Conservation (phyloP, 1,140 invertebrate genomes). For the Macrotrachela quadricornifera region DNA sequence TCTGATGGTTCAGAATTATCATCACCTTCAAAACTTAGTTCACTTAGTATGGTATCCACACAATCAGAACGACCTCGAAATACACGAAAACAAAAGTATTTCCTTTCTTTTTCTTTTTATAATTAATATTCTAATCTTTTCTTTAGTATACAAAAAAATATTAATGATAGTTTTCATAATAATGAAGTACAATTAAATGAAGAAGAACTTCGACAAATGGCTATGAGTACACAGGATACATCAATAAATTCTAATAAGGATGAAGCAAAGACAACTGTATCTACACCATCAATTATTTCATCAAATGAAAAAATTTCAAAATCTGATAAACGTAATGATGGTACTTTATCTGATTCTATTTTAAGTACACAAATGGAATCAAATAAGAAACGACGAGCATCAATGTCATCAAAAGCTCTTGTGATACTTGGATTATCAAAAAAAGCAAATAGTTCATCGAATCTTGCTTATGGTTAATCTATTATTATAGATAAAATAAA, state of each 20-base stretch:
- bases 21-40: neutral
- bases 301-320: neutral
- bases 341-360: constrained; percentile 4
- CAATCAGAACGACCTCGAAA: neutral
- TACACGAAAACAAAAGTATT: too few species aligned
- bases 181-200: neutral
- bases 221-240: too few species aligned
- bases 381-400: constrained; percentile 6
- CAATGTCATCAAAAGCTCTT: constrained; percentile 6
- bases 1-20: neutral
- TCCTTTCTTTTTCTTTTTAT: too few species aligned
- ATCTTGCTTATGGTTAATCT: neutral
- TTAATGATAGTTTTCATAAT: neutral
- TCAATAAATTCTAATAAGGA: neutral
- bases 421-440: constrained; percentile 9
- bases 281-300: neutral
- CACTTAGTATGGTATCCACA: neutral
- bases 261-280: neutral
- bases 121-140: too few species aligned
- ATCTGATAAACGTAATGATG: neutral
- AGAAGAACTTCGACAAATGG: too few species aligned
- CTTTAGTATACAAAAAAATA: too few species aligned
- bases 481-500: too few species aligned
- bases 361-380: neutral
- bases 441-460: constrained; percentile 6